Evolutionary conservation across 2,797 vertebrate genomes (phyloP), one percentile per base, ranked within the genome.

Genomic region (Mormyrus proboscirostris): DNA sequence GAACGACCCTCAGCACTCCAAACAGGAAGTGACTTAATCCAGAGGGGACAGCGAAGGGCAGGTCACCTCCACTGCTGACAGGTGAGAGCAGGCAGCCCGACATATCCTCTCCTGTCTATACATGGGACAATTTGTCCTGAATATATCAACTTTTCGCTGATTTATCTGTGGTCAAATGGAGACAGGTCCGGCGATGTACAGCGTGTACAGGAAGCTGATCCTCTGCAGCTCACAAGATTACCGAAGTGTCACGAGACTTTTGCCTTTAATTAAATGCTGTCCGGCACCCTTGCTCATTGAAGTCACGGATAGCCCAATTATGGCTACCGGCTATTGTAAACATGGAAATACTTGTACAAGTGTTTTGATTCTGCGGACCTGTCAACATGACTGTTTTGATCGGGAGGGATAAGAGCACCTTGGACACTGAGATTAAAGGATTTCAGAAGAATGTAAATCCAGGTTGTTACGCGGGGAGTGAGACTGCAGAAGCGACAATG

Each of bases 301-400:
- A 90, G 87, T 92, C 89, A 22, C 89, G 90, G 91, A 90, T 2
- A 5, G 82, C 89, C 91, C 91, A 94, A 94, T 94, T 91, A 65
- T 73, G 76, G n/a, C 53, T 57, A 49, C 41, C 25, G 7, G 55
- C 55, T 88, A 6, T 38, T 89, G 88, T 89, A 92, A 92, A 88
- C 91, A 89, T 59, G 76, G 89, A 41, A 79, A 89, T 92, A 90
- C 88, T 89, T 92, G 73, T 88, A 84, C 53, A 88, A 86, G 91
- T 93, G 73, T 91, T 92, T 93, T 93, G 94, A 91, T 90, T 76
- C 49, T 85, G 91, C 55, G 88, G 92, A 94, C 88, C 93, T 95
- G 95, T 95, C 94, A 95, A 94, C 94, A 94, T 92, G 91, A 92
- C 91, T 95, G 95, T 95, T 95, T 94, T 95, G 94, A 95, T 95